A percentile compares a stretch with the other conserved stretches of the same genome.
Conservation (phyloP, 2,888 invertebrate genomes). For the Bedellia somnulentella region DNA sequence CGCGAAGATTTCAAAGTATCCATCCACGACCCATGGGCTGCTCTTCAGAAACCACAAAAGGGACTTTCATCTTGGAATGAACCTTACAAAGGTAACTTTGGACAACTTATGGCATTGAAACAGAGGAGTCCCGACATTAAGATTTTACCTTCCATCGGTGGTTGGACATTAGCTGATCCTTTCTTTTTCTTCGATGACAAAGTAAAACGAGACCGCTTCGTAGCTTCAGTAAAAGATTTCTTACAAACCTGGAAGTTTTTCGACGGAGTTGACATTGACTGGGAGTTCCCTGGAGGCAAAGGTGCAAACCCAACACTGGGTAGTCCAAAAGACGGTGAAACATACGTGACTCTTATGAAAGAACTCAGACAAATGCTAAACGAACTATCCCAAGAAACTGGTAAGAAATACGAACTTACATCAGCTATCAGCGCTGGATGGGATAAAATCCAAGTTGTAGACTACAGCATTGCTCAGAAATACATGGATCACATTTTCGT, state of each 20-base stretch:
- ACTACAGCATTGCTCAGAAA: conserved; percentile 43
- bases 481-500: conserved; percentile 55
- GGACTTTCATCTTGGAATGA: conserved; percentile 50
- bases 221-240: conserved; percentile 47
- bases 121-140: conserved; percentile 46
- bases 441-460: conserved; percentile 53
- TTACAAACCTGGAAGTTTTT: conserved; percentile 53
- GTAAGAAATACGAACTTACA: conserved; percentile 46
- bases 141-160: conserved; percentile 46
- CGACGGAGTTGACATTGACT: conserved; percentile 51
- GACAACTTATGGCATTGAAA: conserved; percentile 50
- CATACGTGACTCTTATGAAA: conserved; percentile 41
- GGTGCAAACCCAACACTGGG: conserved; percentile 49
- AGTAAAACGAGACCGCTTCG: conserved; percentile 38
- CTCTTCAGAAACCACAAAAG: conserved; percentile 49
- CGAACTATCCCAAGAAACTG: conserved; percentile 36
- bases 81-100: conserved; percentile 53
- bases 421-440: conserved; percentile 55
- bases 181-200: conserved; percentile 49
- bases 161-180: conserved; percentile 52
- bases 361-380: conserved; percentile 47
- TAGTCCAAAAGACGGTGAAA: conserved; percentile 38
- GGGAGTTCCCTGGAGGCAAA: conserved; percentile 56
- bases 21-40: conserved; percentile 54
- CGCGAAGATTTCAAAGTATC: conserved; percentile 51